Evolutionary conservation across 2,113 vertebrate genomes (phyloP).

Genomic region (Vulpes lagopus): DNA sequence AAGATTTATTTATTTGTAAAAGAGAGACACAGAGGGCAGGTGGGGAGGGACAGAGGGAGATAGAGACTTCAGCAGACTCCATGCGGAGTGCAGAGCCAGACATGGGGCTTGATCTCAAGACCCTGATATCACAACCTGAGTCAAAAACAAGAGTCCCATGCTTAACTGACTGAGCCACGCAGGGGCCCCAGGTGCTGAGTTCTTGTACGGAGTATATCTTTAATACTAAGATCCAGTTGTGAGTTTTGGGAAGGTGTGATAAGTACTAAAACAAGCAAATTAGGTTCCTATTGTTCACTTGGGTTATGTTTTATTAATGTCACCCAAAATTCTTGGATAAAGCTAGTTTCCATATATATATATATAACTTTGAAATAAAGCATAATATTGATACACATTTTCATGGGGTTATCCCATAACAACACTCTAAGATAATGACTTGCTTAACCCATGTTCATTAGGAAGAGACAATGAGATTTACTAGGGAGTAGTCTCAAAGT

Average conservation of each 20-base stretch:
- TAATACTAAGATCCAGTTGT: not conserved
- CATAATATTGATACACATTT: not conserved
- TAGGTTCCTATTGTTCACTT: not conserved
- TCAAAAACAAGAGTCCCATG: too few relatives aligned
- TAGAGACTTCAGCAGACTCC: too few relatives aligned
- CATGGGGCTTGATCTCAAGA: too few relatives aligned
- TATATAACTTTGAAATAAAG: not conserved
- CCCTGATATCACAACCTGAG: too few relatives aligned
- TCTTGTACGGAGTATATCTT: not conserved
- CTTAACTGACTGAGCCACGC: too few relatives aligned
- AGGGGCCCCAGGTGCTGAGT: not conserved
- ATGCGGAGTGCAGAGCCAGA: too few relatives aligned
- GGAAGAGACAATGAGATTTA: not conserved
- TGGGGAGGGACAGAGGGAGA: too few relatives aligned
- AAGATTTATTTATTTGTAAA: too few relatives aligned
- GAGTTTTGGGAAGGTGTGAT: not conserved
- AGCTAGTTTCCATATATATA: not conserved
- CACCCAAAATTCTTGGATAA: not conserved
- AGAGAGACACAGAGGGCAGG: too few relatives aligned
- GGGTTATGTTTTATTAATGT: not conserved
- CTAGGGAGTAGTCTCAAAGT: not conserved
- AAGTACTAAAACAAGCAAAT: not conserved
- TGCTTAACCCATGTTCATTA: not conserved
- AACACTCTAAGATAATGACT: not conserved
- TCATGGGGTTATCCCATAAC: not conserved